Percentiles rank a stretch among this genome's conserved stretches.
Conservation (phyloP, 2,888 invertebrate genomes). For the Cheiracanthium punctorium region DNA sequence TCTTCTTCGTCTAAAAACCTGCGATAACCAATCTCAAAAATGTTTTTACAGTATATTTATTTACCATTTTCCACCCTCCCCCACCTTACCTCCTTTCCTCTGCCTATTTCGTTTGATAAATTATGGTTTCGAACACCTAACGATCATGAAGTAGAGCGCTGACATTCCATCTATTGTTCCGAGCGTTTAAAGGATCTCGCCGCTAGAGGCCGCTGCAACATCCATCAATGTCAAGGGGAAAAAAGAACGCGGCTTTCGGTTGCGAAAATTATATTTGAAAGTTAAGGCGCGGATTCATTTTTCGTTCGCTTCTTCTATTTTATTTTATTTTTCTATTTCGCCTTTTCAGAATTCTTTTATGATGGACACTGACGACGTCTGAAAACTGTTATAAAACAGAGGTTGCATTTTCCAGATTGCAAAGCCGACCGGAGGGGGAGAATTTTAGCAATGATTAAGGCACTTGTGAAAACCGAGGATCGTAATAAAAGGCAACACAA, state of each 20-base stretch:
- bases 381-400: slow-evolving; percentile 38
- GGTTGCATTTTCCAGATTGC: slow-evolving; percentile 65
- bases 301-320: not conserved
- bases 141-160: slow-evolving; percentile 49
- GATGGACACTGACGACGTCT: slow-evolving; percentile 38
- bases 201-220: slow-evolving; percentile 57
- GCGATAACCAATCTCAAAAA: slow-evolving; percentile 63
- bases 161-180: slow-evolving; percentile 67
- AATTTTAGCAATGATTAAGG: slow-evolving; percentile 14
- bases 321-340: not conserved
- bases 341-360: slow-evolving; percentile 32
- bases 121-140: slow-evolving; percentile 40
- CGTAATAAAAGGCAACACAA: slow-evolving; percentile 22
- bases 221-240: slow-evolving; percentile 37
- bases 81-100: not conserved
- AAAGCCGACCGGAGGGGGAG: not conserved
- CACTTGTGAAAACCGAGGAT: not conserved
- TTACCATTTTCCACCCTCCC: slow-evolving; percentile 21
- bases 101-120: slow-evolving; percentile 55
- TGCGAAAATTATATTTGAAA: slow-evolving; percentile 68
- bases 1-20: slow-evolving; percentile 8
- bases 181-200: slow-evolving; percentile 50
- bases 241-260: slow-evolving; percentile 59
- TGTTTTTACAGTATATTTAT: slow-evolving; percentile 63
- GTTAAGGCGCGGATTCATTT: slow-evolving; percentile 38